Evolutionary conservation across 2,888 invertebrate genomes (phyloP), one percentile per base, ranked within the genome.

Genomic region (Drosophila aldrichi): DNA sequence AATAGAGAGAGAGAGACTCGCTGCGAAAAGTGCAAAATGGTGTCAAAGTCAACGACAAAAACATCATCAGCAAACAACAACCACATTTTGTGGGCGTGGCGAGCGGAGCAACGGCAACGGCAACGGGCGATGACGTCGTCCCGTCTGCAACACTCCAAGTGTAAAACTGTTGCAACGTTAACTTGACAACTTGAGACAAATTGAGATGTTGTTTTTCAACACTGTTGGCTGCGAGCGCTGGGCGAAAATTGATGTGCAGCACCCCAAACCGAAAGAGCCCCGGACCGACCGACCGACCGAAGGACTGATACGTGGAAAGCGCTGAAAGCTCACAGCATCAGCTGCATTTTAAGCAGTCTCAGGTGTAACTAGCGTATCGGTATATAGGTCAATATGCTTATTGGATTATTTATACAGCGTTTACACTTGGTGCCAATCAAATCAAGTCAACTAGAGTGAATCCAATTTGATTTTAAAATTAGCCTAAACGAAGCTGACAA

Each of bases 141-240:
- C 25, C 55, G 78, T 67, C 74, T 61, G 67, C 67, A 70, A 22
- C 69, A 64, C 68, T 65, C 57, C 72, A 69, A 72, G 77, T 70
- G 69, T 62, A 73, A 49, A 79, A 79, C 67, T 72, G 76, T 73
- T 79, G 69, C 83, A 82, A 69, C 70, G 79, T 58, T 69, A 72
- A 77, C 84, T 77, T 83, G 84, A 86, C 88, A 88, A 81, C 83
- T 81, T 73, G 73, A 79, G 85, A 88, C 88, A 86, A 86, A 86
- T 84, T 83, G 84, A 88, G 73, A 72, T 74, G 72, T 82, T 85
- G 74, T 81, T 49, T 48, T 29, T 48, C 29, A 48, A 22, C 49
- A 40, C 44, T 49, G 57, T 58, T 54, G 29, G 34, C 49, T 49
- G 38, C 22, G 10, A 49, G 60, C 65, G 65, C 36, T 25, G 7